These are phyloP conservation scores for Pygmarrhopalites habei DNA, from an alignment of 1,140 invertebrate species.

Conservation along the genomic window DNA sequence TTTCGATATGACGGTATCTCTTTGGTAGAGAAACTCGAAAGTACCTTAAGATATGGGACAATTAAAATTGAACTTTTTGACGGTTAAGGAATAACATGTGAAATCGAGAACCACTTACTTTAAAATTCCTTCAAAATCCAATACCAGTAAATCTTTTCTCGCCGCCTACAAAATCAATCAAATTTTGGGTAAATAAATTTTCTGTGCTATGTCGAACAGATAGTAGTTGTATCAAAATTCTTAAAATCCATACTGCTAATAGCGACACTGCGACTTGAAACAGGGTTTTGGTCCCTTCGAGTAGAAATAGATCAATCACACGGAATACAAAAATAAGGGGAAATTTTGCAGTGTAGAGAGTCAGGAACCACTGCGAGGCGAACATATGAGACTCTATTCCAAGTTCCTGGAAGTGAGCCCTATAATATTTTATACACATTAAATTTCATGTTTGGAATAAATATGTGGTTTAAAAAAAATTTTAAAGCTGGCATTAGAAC, in stretches of 20 bases:
- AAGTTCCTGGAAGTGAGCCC: conserved; percentile 81
- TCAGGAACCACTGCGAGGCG: conserved; percentile 99
- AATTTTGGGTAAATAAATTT: too few species aligned
- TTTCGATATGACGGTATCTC: conserved; percentile 85
- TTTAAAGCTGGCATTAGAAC: too few species aligned
- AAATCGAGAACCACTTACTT: too few species aligned
- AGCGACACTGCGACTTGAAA: conserved; percentile 94
- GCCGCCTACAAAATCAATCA: conserved; percentile 66
- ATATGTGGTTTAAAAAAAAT: too few species aligned
- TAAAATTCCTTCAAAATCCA: conserved; percentile 92
- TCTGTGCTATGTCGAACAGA: too few species aligned
- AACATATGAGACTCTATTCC: conserved; percentile 98
- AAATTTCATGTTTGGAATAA: neutral
- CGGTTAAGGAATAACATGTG: too few species aligned
- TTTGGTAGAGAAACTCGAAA: conserved; percentile 93
- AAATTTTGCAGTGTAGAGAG: conserved; percentile 96
- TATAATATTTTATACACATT: conserved; percentile 54
- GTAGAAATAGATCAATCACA: conserved; percentile 91
- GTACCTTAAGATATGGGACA: too few species aligned
- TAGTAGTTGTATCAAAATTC: too few species aligned
- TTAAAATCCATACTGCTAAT: conserved; percentile 71
- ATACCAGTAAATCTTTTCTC: conserved; percentile 82
- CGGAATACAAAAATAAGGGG: conserved; percentile 95
- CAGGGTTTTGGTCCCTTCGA: conserved; percentile 86
- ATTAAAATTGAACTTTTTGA: too few species aligned